Base-by-base conservation (phyloP, 2,888 invertebrate genomes). In the Dasysyrphus albostriatus region DNA sequence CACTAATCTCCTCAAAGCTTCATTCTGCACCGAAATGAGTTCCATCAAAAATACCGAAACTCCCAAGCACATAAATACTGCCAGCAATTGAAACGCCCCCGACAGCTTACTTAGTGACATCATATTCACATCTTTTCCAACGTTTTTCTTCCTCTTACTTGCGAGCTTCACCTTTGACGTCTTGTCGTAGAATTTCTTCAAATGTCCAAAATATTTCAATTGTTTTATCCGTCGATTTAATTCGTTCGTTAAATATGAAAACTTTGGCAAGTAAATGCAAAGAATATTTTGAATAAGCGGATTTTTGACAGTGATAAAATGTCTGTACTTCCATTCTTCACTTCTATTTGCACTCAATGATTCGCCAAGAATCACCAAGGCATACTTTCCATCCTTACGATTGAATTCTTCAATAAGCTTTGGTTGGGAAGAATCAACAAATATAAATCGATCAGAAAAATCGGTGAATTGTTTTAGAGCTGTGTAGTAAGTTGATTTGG, bases 221-320 rank as follows among this genome's bases (percentile, higher is more conserved):
- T 54, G 69, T 29, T 39, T 69, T n/a, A 69, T 69, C 6, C 69
- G 8, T n/a, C 39, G 37, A 54, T 54, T 69, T 5, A 69, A 29
- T 39, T 54, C 69, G 5, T 54, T 24, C 1, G 69, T 69, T 7
- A 75, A 19, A 34, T 19, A 75, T 0, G 75, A 75, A 14, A 51
- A 63, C 51, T 54, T 75, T n/a, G 75, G 54, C 54, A 63, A 32
- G 34, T 75, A 63, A 16, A 75, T 39, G 14, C 75, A 75, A 10
- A 59, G 34, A 29, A 42, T 32, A 29, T 16, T 32, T 37, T 51
- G 29, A 2, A 49, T 9, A 10, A 63, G 16, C 12, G 75, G 75
- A 5, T 63, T 51, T 7, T 14, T 47, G 1, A 65, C 5, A 19
- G 29, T 65, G 7, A 63, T 24, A 12, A 51, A 63, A 12, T 39